Conservation (phyloP, 2,797 vertebrate genomes). For the Enteromius radiatus region DNA sequence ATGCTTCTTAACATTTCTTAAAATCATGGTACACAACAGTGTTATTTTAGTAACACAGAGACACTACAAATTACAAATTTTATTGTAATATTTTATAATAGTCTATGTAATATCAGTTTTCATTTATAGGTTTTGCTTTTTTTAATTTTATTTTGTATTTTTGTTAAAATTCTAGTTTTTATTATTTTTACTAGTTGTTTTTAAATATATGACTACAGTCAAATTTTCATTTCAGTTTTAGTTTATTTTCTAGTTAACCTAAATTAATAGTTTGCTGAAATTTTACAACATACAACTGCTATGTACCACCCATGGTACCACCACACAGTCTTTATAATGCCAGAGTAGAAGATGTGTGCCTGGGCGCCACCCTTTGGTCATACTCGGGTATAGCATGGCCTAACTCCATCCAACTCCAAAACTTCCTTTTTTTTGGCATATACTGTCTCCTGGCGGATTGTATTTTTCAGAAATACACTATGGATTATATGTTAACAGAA, state of each 20-base stretch:
- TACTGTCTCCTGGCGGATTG: neutral
- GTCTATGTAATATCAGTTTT: neutral
- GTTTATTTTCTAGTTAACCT: neutral
- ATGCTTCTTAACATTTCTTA: neutral
- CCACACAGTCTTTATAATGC: neutral
- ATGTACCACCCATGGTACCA: no score
- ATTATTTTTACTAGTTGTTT: neutral
- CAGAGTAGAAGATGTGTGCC: neutral
- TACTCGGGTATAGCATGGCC: constrained; percentile 43
- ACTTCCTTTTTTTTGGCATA: neutral
- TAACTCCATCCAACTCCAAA: neutral
- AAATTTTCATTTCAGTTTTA: neutral
- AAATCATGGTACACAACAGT: neutral
- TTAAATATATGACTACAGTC: neutral
- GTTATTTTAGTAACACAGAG: neutral
- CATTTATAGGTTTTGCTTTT: neutral
- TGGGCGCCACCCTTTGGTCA: constrained; percentile 62
- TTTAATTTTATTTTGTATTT: neutral
- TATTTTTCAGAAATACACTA: no score
- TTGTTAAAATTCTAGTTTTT: neutral
- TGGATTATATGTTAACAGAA: neutral
- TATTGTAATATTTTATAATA: neutral
- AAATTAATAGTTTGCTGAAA: neutral
- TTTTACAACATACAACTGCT: neutral
- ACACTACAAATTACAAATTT: neutral